These are phyloP conservation scores for Delphinus delphis DNA, from an alignment of 2,113 vertebrate species.

Conservation along the genomic window DNA sequence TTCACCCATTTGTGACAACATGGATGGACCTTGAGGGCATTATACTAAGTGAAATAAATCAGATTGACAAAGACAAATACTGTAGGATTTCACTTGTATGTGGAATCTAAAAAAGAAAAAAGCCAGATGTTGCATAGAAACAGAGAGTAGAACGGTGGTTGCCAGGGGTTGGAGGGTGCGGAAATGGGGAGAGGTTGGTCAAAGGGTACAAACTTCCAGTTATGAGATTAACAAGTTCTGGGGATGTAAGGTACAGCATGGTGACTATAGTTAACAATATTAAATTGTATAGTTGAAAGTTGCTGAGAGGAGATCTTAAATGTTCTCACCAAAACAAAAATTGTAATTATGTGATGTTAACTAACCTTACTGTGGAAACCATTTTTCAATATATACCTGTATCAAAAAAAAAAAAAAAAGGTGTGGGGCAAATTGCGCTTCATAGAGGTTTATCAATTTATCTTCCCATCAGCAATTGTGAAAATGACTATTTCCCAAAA, in stretches of 20 bases:
- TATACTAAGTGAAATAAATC: background rate
- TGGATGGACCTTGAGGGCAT: background rate
- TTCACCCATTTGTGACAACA: background rate
- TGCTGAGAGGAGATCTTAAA: background rate
- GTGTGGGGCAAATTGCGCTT: slow-evolving; percentile 28
- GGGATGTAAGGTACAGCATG: background rate
- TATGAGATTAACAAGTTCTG: background rate
- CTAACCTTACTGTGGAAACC: background rate
- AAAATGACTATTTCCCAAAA: background rate
- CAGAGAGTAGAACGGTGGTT: background rate
- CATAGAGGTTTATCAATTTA: slow-evolving; percentile 23
- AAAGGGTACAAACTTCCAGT: background rate
- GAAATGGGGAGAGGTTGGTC: background rate
- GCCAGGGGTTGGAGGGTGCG: background rate
- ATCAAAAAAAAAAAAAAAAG: background rate
- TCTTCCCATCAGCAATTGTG: background rate
- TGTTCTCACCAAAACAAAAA: background rate
- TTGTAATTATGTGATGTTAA: background rate
- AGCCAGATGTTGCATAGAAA: background rate
- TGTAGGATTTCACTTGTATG: background rate
- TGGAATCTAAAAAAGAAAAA: background rate
- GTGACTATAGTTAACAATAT: background rate
- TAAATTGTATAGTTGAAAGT: background rate
- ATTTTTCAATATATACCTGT: background rate
- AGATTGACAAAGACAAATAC: background rate